Evolutionary conservation across 1,140 invertebrate genomes (phyloP).

Genomic region (Orius laevigatus): DNA sequence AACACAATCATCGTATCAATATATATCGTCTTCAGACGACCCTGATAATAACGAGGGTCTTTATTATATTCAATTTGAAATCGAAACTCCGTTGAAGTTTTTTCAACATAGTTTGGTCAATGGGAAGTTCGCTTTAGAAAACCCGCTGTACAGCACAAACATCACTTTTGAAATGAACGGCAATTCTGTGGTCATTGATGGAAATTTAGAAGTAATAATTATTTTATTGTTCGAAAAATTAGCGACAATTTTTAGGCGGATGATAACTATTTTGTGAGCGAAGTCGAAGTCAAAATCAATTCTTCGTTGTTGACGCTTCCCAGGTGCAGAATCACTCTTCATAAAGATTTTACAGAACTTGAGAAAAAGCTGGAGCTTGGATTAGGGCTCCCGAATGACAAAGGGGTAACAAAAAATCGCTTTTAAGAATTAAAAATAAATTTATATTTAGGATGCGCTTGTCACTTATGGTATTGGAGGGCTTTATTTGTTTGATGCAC

Average conservation of each 20-base stretch:
- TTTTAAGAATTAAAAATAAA: conserved; percentile 8
- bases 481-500: conserved; percentile 31
- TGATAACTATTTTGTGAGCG: conserved; percentile 40
- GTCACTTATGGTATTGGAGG: conserved; percentile 30
- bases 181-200: conserved; percentile 28
- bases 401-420: conserved; percentile 11
- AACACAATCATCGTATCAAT: too few relatives aligned
- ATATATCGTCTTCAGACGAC: too few relatives aligned
- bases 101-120: conserved; percentile 31
- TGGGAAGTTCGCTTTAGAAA: conserved; percentile 32
- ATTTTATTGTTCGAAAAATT: conserved; percentile 13
- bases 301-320: conserved; percentile 43
- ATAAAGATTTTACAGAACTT: conserved; percentile 44
- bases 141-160: conserved; percentile 32
- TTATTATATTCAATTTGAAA: conserved; percentile 30
- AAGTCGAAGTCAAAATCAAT: conserved; percentile 35
- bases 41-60: conserved; percentile 27
- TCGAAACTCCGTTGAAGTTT: conserved; percentile 36
- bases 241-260: conserved; percentile 33
- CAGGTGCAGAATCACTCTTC: conserved; percentile 38
- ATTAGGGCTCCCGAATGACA: conserved; percentile 15
- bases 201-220: conserved; percentile 31
- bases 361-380: conserved; percentile 36
- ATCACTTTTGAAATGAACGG: conserved; percentile 29
- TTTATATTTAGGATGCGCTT: conserved; percentile 10